These are phyloP conservation scores for Paramisgurnus dabryanus DNA, from an alignment of 2,113 vertebrate genomes.

Conservation along the genomic window DNA sequence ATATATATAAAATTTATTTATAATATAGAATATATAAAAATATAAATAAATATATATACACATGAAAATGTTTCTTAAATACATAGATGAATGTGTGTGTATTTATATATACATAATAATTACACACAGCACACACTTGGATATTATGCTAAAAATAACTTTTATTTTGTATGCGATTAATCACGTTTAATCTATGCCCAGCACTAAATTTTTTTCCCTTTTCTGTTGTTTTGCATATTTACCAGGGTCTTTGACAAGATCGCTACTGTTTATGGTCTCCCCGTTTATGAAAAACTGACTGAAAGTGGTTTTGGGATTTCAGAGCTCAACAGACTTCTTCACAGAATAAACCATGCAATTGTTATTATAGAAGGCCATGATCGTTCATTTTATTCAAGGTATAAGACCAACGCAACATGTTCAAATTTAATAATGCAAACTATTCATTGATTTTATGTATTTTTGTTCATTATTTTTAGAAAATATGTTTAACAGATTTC, in stretches of 20 bases:
- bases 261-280: neutral
- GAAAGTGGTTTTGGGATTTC: conserved; percentile 6
- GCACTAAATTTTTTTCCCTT: too few species aligned
- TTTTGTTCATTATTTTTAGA: neutral
- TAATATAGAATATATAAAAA: too few species aligned
- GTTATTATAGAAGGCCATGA: neutral
- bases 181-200: too few species aligned
- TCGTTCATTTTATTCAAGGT: neutral
- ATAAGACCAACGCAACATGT: neutral
- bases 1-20: too few species aligned
- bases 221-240: neutral
- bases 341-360: neutral
- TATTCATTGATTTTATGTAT: neutral
- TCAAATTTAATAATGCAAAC: neutral
- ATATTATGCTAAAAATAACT: too few species aligned
- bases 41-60: too few species aligned
- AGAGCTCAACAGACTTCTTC: neutral
- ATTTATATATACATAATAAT: too few species aligned
- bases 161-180: too few species aligned
- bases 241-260: neutral
- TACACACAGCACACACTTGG: too few species aligned
- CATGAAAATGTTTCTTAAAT: too few species aligned
- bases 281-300: conserved; percentile 18
- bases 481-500: too few species aligned
- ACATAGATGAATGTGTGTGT: too few species aligned